Evolutionary conservation across 2,797 vertebrate genomes (phyloP).

Genomic region (Kryptolebias ocellatus): DNA sequence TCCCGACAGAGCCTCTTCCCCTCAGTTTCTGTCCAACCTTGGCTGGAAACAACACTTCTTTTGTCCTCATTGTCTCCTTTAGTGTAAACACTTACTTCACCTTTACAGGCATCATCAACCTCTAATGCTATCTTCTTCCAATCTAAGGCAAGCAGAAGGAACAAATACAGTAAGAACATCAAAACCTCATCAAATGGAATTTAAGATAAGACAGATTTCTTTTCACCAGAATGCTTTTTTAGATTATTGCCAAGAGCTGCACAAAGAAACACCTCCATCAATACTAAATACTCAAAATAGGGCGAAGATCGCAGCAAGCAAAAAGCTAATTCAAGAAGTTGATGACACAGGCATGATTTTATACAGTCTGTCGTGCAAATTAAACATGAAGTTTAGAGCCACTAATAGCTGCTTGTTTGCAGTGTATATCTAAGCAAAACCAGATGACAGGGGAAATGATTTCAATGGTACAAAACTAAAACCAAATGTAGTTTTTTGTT

Average conservation of each 20-base stretch:
- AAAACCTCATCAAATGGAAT: background rate
- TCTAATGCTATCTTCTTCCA: conserved; percentile 47
- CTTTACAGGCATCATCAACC: conserved; percentile 26
- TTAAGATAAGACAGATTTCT: background rate
- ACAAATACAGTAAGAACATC: background rate
- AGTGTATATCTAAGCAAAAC: no score
- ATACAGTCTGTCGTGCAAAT: background rate
- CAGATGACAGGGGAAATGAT: no score
- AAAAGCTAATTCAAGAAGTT: background rate
- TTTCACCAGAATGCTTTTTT: no score
- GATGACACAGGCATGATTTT: background rate
- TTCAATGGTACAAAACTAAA: no score
- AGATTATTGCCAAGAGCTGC: no score
- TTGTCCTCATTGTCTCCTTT: fast-evolving
- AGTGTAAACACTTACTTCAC: conserved; percentile 40
- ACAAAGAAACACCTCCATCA: no score
- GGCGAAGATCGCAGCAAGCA: background rate
- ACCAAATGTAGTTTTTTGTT: no score
- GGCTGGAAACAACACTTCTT: fast-evolving
- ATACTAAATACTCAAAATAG: no score
- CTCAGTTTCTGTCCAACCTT: conserved; percentile 15
- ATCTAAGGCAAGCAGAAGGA: conserved; percentile 21
- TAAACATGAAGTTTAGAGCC: background rate
- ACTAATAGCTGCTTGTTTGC: no score
- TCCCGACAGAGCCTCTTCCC: conserved; percentile 30